Base-by-base conservation (phyloP, 2,113 vertebrate species). In the Proteles cristata region DNA sequence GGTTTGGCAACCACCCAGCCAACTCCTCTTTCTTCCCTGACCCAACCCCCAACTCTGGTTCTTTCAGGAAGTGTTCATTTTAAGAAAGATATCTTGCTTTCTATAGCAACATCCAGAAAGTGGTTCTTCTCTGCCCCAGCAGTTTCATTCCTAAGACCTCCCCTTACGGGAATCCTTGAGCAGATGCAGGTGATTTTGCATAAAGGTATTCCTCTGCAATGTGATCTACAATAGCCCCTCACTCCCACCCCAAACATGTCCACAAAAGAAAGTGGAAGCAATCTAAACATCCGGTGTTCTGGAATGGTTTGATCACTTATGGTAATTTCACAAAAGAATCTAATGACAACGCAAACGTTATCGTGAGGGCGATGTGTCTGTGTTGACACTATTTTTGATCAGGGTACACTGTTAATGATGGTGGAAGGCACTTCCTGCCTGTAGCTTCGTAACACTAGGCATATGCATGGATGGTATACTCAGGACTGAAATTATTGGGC, bases 21-120 rank as follows among this genome's bases (percentile, higher is more conserved):
- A 39, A 7, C 33, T 66, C 61, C 9, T 35, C 16, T 89, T 79
- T 33, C 77, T 68, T 81, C 31, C 43, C 39, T 58, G 12, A 17
- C 26, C 55, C 23, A 53, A n/a, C 28, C 55, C 17, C 15, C 23
- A 55, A 19, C 43, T 87, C 28, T n/a, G 55, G 26, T 23, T 65
- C 71, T 92, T 94, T 85, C 28, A 33, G 55, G 89, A 79, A 63
- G 12, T 55, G 16, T 93, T 7, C 50, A 35, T 85, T 94, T 97
- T 76, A 82, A 85, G 71, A 84, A 81, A 90, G 26, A 12, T 73
- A 4, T 73, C 85, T 88, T 90, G 74, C 85, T 65, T 79, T 86
- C 66, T 66, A 26, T 9, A 86, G 43, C 23, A n/a, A 74, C n/a
- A 63, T 87, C 65, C 69, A 90, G 85, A 96, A 88, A 93, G 53